These are phyloP conservation scores for Paedocypris sp. DNA, from an alignment of 2,113 vertebrate genomes.

Conservation along the genomic window DNA sequence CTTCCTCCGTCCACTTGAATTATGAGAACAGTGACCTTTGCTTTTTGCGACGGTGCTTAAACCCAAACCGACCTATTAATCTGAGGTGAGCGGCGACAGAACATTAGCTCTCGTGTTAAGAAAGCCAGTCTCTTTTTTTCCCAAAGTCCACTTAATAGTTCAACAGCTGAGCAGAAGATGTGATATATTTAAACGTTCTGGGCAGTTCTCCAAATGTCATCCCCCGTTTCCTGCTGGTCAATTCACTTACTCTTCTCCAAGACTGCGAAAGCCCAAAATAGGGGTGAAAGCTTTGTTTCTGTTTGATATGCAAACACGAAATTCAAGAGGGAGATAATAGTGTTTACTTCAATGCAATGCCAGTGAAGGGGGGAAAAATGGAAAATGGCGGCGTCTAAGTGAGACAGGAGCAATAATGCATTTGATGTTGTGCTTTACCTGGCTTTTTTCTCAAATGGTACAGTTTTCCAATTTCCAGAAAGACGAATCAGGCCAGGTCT, in stretches of 20 bases:
- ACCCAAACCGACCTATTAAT: not conserved
- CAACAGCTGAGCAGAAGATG: not conserved
- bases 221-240: conserved; percentile 18
- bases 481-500: not conserved
- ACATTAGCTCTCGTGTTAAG: conserved; percentile 8
- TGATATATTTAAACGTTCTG: conserved; percentile 34
- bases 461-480: too few species aligned
- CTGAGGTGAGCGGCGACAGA: not conserved
- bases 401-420: not conserved
- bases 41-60: conserved; percentile 14
- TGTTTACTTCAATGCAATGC: conserved; percentile 40
- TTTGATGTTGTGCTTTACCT: too few species aligned
- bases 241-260: conserved; percentile 18
- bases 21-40: conserved; percentile 21
- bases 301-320: conserved; percentile 37
- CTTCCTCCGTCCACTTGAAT: not conserved
- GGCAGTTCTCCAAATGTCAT: conserved; percentile 31
- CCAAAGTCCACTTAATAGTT: conserved; percentile 12
- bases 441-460: too few species aligned
- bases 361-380: too few species aligned
- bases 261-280: conserved; percentile 23
- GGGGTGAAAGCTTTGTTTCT: conserved; percentile 28
- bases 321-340: not conserved
- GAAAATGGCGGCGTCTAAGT: conserved; percentile 9
- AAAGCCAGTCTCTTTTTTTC: not conserved